phyloP scores from a whole-genome alignment of 2,113 vertebrate genomes.

The Oxygymnocypris stewartii region DNA sequence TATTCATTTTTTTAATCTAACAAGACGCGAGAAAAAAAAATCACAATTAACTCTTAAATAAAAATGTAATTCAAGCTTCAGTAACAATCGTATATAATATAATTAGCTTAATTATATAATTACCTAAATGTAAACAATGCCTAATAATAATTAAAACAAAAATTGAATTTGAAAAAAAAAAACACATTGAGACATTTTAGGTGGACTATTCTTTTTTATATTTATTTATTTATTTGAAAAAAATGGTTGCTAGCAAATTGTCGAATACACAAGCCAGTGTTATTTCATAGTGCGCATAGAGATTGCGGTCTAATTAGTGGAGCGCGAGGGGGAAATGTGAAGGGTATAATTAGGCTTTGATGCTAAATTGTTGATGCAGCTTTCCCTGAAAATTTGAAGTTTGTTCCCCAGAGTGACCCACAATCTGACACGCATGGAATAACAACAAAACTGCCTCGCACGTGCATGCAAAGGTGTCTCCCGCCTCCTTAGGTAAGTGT shows the following conservation, averaged over 20 bases:
- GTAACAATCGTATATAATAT: too few relatives aligned
- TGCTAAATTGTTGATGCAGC: conserved; percentile 56
- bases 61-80: too few relatives aligned
- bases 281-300: conserved; percentile 30
- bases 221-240: neutral
- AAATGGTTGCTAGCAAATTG: conserved; percentile 3
- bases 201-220: neutral
- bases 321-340: neutral
- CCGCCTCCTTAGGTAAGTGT: conserved; percentile 42
- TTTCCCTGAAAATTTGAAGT: conserved; percentile 56
- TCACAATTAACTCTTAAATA: too few relatives aligned
- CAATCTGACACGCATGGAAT: conserved; percentile 48
- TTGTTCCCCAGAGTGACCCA: conserved; percentile 47
- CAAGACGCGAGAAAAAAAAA: too few relatives aligned
- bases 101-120: too few relatives aligned
- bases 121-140: neutral
- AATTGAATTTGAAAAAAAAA: too few relatives aligned
- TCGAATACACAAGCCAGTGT: neutral
- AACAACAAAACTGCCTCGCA: conserved; percentile 52
- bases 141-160: neutral
- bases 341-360: conserved; percentile 50
- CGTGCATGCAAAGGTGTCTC: conserved; percentile 38
- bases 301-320: conserved; percentile 44
- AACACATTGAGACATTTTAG: neutral
- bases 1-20: too few relatives aligned